Percentiles rank a stretch among this genome's conserved stretches.
Evolutionary conservation across 2,888 invertebrate genomes (phyloP).

Genomic region (Colostygia pectinataria): DNA sequence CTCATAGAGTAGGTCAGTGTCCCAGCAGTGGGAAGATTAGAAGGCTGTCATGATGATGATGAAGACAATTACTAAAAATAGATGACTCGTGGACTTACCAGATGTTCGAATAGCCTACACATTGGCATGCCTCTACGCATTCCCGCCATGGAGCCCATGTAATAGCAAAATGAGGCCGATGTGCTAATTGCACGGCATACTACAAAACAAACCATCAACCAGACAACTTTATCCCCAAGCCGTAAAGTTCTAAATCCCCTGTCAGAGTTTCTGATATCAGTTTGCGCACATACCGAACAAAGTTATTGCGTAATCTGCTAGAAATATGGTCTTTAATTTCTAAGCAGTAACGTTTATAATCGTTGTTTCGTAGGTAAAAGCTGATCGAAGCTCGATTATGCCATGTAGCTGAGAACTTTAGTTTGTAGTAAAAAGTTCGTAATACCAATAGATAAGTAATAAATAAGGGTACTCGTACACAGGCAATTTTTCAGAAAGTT

Average conservation of each 20-base stretch:
- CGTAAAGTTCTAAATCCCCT: conserved; percentile 22
- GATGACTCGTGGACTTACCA: too few relatives aligned
- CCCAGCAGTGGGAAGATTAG: too few relatives aligned
- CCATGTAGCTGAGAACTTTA: conserved; percentile 32
- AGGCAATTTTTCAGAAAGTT: not conserved
- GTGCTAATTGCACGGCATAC: conserved; percentile 46
- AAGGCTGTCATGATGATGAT: too few relatives aligned
- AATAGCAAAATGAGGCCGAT: conserved; percentile 42
- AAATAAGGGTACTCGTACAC: conserved; percentile 3
- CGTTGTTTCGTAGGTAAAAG: conserved; percentile 8
- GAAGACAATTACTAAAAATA: too few relatives aligned
- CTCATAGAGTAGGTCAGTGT: too few relatives aligned
- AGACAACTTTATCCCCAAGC: not conserved
- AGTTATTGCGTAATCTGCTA: conserved; percentile 35
- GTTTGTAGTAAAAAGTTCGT: conserved; percentile 33
- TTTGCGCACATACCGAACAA: conserved; percentile 37
- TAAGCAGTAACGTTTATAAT: conserved; percentile 2
- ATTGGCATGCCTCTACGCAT: not conserved
- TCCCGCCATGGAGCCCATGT: conserved; percentile 18
- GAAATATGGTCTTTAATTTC: conserved; percentile 1
- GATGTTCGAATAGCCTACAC: too few relatives aligned
- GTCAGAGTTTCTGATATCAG: conserved; percentile 16
- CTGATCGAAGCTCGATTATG: conserved; percentile 40
- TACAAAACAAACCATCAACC: conserved; percentile 18
- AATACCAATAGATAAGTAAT: too few relatives aligned